phyloP scores from a whole-genome alignment of 2,797 vertebrate genomes.

The Megalops cyprinoides region DNA sequence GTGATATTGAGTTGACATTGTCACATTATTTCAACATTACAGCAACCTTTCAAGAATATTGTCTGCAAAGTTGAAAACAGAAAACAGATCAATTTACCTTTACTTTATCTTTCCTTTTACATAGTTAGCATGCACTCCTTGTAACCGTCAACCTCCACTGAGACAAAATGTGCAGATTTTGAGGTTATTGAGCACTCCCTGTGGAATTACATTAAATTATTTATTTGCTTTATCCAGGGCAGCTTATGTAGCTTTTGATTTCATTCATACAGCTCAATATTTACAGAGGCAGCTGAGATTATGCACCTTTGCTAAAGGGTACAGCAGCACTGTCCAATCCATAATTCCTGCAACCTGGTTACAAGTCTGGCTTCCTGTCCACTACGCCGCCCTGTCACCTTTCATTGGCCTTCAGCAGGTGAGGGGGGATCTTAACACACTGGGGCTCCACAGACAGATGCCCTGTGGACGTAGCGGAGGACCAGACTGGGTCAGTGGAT shows the following conservation, averaged over 20 bases:
- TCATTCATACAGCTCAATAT: background rate
- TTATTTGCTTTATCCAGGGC: background rate
- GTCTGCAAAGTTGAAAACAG: no score
- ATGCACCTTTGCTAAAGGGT: background rate
- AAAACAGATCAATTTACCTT: no score
- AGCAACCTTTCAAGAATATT: no score
- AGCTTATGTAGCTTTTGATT: no score
- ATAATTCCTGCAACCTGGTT: no score
- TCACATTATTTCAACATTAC: no score
- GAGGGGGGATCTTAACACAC: background rate
- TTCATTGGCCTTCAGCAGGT: background rate
- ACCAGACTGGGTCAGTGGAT: background rate
- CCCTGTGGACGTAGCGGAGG: background rate
- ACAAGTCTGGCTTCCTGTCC: background rate
- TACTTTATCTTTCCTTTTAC: no score
- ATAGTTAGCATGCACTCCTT: no score
- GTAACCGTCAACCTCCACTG: no score
- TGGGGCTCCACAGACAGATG: slow-evolving; percentile 5
- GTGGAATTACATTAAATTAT: background rate
- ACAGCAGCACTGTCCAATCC: background rate
- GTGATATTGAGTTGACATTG: no score
- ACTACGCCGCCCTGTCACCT: background rate
- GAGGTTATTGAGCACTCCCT: no score
- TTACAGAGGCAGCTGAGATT: background rate
- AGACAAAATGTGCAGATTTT: no score